Conservation (phyloP, 2,113 vertebrate genomes). For the Ammodytes marinus region DNA sequence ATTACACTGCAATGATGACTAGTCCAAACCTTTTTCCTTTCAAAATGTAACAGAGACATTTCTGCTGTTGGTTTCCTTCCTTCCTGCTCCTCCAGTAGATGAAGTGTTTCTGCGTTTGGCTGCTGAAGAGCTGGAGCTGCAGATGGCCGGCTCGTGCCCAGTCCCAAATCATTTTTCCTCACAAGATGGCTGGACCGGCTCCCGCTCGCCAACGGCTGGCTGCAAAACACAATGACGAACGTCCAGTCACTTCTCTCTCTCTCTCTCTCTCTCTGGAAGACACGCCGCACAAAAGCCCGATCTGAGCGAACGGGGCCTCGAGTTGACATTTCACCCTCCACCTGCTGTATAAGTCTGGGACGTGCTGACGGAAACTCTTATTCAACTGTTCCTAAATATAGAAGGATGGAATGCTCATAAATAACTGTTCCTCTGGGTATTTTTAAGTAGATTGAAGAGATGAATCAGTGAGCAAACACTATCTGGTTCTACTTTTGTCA, state of each 20-base stretch:
- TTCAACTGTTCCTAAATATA: constrained; percentile 57
- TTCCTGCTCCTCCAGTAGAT: constrained; percentile 34
- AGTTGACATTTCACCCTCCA: constrained; percentile 65
- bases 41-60: constrained; percentile 21
- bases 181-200: constrained; percentile 83
- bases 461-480: constrained; percentile 36
- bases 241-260: constrained; percentile 48
- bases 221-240: constrained; percentile 78
- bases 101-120: constrained; percentile 72
- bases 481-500: not conserved
- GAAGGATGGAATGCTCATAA: constrained; percentile 8
- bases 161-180: constrained; percentile 77
- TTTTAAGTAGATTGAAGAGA: constrained; percentile 19
- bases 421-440: constrained; percentile 29
- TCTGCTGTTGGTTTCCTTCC: not conserved
- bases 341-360: constrained; percentile 62
- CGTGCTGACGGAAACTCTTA: constrained; percentile 50
- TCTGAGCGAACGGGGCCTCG: constrained; percentile 26
- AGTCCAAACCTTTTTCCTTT: constrained; percentile 24
- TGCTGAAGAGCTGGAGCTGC: constrained; percentile 76
- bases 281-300: constrained; percentile 38
- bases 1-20: constrained; percentile 7
- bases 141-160: constrained; percentile 82
- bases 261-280: constrained; percentile 4
- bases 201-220: constrained; percentile 77